Evolutionary conservation across 2,888 invertebrate species (phyloP).

Genomic region (Ichneumoninae sp.): DNA sequence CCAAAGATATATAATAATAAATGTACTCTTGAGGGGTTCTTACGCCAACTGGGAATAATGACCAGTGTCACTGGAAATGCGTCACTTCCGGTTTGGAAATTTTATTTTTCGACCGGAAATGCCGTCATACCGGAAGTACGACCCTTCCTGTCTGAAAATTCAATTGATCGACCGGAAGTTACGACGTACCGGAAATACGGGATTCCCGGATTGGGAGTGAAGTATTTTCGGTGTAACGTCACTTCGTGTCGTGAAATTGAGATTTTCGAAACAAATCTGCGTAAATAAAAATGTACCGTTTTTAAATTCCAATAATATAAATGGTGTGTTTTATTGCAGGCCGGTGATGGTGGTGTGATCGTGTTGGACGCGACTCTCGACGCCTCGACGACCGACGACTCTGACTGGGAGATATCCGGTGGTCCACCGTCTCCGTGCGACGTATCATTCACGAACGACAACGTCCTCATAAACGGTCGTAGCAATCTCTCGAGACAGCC

Average conservation of each 20-base stretch:
- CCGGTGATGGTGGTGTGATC: constrained; percentile 88
- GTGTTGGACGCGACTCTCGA: constrained; percentile 87
- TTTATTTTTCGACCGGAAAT: no score
- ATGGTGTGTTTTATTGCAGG: constrained; percentile 80
- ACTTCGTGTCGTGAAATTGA: no score
- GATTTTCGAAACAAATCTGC: not conserved
- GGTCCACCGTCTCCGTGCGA: constrained; percentile 92
- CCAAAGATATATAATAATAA: constrained; percentile 13
- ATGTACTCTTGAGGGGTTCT: not conserved
- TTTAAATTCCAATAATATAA: not conserved
- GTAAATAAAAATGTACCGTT: not conserved
- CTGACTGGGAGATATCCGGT: constrained; percentile 85
- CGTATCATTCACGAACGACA: constrained; percentile 94
- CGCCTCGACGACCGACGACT: constrained; percentile 87
- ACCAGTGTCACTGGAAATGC: not conserved
- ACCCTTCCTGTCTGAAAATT: no score
- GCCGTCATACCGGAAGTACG: no score
- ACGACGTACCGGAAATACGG: no score
- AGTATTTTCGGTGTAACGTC: no score
- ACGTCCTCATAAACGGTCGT: constrained; percentile 95
- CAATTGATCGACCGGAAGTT: no score
- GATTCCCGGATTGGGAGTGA: no score
- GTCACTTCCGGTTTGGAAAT: no score
- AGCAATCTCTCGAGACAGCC: constrained; percentile 91
- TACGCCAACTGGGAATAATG: not conserved